These are phyloP conservation scores for Blastobasis adustella DNA, from an alignment of 2,888 invertebrate genomes.

Conservation along the genomic window DNA sequence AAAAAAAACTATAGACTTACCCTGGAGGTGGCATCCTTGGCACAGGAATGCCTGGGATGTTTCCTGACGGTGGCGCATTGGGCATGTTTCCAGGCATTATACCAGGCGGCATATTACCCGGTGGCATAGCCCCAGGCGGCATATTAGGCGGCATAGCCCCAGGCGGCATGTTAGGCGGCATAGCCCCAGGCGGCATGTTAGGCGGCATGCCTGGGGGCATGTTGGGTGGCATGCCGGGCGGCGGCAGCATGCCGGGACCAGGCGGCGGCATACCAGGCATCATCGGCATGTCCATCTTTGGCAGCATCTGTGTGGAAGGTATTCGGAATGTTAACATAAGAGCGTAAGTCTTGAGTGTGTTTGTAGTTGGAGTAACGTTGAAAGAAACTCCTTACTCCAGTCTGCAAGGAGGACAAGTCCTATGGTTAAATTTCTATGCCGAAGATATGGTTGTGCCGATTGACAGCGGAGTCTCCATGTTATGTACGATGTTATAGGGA, in stretches of 20 bases:
- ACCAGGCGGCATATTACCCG: constrained; percentile 5
- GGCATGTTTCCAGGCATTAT: constrained; percentile 12
- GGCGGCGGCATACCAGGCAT: constrained; percentile 25
- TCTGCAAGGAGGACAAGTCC: background rate
- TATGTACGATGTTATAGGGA: too few relatives aligned
- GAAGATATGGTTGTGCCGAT: too few relatives aligned
- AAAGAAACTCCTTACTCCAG: background rate
- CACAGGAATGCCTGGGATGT: constrained; percentile 22
- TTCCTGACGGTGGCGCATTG: constrained; percentile 15
- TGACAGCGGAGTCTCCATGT: too few relatives aligned
- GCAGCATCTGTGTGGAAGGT: constrained; percentile 41
- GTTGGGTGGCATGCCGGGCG: constrained; percentile 9
- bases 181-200: background rate
- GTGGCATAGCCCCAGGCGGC: background rate
- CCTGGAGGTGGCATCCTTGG: constrained; percentile 51
- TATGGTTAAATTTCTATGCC: too few relatives aligned
- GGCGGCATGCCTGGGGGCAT: background rate
- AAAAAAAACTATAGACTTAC: constrained; percentile 20
- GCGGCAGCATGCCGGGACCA: constrained; percentile 13
- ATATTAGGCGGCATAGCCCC: background rate
- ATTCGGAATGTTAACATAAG: background rate
- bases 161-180: background rate
- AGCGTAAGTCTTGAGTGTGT: background rate
- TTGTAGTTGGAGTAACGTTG: background rate
- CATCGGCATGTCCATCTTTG: constrained; percentile 53